Evolutionary conservation across 2,888 invertebrate species (phyloP), one percentile per base, ranked within the genome.

Genomic region (Omphaloscelis lunosa): DNA sequence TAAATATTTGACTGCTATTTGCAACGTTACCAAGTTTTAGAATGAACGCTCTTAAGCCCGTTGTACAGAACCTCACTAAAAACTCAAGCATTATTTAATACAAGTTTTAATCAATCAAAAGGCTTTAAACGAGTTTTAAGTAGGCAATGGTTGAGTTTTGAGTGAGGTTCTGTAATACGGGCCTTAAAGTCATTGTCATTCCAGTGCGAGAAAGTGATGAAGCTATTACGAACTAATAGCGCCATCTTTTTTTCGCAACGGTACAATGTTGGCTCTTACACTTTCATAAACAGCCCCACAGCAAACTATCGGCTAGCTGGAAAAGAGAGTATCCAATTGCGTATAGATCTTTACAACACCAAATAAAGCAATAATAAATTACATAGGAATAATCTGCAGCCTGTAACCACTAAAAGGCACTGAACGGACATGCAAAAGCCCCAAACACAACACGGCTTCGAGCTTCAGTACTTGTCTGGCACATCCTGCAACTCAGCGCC

Each of bases 381-480:
- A 87, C 86, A 86, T 84, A 79, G 61, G 39, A 62, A 71, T 71
- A 73, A 69, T 81, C 63, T 81, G 84, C 80, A 74, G 84, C 84
- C 75, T 79, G 68, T 48, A 83, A 82, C 77, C 65, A 72, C 72
- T 82, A 71, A 71, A 86, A 88, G 84, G 83, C 89, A 86, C 84
- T 69, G 75, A 77, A 75, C 51, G 75, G 72, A 69, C 88, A 89
- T 89, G 89, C 89, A 82, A 68, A 84, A 79, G 75, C 79, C 70
- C 79, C 76, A 88, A 76, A 71, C 73, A 79, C 71, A 77, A 80
- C 45, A 79, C n/a, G 71, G 68, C 65, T 77, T 67, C 69, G 79
- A 78, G 66, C 72, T 67, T 93, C 90, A 96, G 91, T 96, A 96
- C 95, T 96, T 96, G 77, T 94, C 91, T 51, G 93, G 92, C 59